Evolutionary conservation across 2,797 vertebrate genomes (phyloP), one percentile per base, ranked within the genome.

Genomic region (Silurus lanzhouensis): DNA sequence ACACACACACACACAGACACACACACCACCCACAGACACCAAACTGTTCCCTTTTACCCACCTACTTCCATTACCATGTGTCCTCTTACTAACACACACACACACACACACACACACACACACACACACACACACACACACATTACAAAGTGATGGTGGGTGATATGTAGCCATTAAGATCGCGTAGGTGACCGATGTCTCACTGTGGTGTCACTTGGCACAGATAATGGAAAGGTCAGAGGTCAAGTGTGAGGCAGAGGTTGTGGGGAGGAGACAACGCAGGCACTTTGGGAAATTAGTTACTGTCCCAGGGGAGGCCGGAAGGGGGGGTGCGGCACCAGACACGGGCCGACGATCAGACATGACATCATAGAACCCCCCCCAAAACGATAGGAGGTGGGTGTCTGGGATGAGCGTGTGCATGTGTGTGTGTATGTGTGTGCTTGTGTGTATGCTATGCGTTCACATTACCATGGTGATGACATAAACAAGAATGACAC

Each of bases 231-330:
- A 83, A 87, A 89, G 88, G 88, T 90, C 82, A 90, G 63, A 89
- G 87, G 88, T 89, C 66, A 88, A 86, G 83, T 85, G 88, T 90
- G 88, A 75, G 84, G 87, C 83, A 85, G 81, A 81, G 81, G 85
- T 84, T 86, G 70, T 64, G 81, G 80, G 80, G 78, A 81, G 61
- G 70, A 83, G 83, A 60, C 84, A 14, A 83, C 48, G 55, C 77
- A 88, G 83, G 91, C 91, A 92, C 91, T 92, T 88, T 91, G 89
- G 90, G 80, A 91, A 92, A 92, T 92, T 92, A 90, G 89, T 84
- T 92, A 70, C 83, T 87, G 82, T 91, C 90, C 90, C 91, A 14
- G 25, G 89, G 87, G 90, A 90, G 83, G 70, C 90, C 90, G 8
- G 31, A 88, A 87, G 90, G 89, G 83, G 70, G 72, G 87, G 86